These are phyloP conservation scores for Antechinus stuartii DNA, from an alignment of 2,113 vertebrate species.

Conservation along the genomic window DNA sequence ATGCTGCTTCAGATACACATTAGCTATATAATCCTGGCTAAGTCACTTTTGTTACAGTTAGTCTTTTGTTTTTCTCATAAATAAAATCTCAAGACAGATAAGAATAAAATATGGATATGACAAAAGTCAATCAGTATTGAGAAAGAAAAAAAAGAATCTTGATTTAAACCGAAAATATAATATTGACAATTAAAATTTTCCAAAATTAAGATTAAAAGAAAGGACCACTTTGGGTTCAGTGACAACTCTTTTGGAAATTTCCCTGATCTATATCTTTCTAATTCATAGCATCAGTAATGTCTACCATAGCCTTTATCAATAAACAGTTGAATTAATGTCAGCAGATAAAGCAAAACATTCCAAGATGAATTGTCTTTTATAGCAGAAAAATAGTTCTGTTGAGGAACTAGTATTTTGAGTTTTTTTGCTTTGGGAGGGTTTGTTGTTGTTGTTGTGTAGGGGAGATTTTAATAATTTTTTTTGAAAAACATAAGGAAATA, in stretches of 20 bases:
- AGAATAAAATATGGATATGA: conserved; percentile 15
- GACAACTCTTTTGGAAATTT: neutral
- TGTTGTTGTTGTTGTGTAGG: neutral
- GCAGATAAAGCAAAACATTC: neutral
- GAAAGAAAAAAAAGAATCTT: neutral
- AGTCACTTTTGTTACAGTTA: neutral
- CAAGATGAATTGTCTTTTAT: neutral
- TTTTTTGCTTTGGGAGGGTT: no score
- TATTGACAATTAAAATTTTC: neutral
- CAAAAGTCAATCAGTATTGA: neutral
- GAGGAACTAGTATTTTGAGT: neutral
- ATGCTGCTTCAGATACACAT: neutral
- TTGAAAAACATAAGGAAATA: neutral
- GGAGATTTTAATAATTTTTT: neutral
- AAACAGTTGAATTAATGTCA: neutral
- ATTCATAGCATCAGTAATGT: neutral
- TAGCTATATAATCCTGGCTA: neutral
- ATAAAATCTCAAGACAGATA: neutral
- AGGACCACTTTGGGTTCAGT: neutral
- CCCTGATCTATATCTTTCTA: neutral
- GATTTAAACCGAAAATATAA: neutral
- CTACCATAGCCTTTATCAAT: neutral
- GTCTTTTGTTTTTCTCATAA: conserved; percentile 2
- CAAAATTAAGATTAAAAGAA: neutral
- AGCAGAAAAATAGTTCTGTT: neutral